These are phyloP conservation scores for Ceuthmochares aereus DNA, from an alignment of 2,113 vertebrate species.

Conservation along the genomic window DNA sequence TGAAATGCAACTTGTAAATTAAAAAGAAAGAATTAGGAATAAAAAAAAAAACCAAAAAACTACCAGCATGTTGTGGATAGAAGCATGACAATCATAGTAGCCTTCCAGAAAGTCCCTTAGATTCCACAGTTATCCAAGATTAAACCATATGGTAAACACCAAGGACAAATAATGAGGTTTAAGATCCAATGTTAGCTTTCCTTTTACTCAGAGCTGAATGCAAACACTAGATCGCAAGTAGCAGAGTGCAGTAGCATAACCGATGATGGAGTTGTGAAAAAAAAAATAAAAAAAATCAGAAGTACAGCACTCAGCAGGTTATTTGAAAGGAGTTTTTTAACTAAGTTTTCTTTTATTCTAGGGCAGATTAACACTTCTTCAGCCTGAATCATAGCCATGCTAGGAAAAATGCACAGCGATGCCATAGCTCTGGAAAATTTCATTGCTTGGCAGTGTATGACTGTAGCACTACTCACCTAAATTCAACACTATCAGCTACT, in stretches of 20 bases:
- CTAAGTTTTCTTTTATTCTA: neutral
- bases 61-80: neutral
- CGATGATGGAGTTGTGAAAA: neutral
- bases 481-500: constrained; percentile 30
- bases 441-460: neutral
- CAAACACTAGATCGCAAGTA: neutral
- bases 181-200: neutral
- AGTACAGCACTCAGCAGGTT: neutral
- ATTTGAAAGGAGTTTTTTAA: neutral
- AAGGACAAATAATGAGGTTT: neutral
- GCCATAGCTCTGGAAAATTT: neutral
- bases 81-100: neutral
- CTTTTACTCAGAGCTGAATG: neutral
- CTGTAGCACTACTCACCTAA: constrained; percentile 4
- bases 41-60: neutral
- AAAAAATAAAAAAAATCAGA: neutral
- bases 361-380: neutral
- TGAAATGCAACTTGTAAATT: constrained; percentile 54
- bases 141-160: neutral
- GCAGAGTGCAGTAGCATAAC: neutral
- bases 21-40: neutral
- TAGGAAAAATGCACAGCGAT: neutral
- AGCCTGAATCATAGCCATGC: neutral
- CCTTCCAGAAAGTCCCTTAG: neutral
- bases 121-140: neutral